Percentiles rank a stretch among this genome's conserved stretches.
phyloP scores from a whole-genome alignment of 92 coral and sea anemone genomes.

The Palythoa grandiflora region DNA sequence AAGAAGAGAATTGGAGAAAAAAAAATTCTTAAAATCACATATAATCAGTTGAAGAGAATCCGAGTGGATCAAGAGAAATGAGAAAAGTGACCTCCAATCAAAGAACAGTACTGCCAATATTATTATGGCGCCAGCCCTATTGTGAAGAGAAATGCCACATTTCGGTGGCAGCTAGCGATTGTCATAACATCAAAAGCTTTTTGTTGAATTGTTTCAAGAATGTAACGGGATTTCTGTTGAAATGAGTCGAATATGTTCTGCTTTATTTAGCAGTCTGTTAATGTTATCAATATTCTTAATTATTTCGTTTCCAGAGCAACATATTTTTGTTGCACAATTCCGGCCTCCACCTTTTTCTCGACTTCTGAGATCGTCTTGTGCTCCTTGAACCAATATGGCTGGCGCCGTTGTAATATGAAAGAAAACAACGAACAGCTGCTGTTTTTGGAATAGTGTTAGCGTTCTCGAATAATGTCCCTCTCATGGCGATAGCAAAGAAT shows the following conservation, averaged over 20 bases:
- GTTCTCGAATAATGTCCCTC: too few relatives aligned
- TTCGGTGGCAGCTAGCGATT: not conserved
- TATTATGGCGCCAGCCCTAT: constrained; percentile 43
- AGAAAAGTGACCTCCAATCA: not conserved
- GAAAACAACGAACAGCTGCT: not conserved
- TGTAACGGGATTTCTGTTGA: not conserved
- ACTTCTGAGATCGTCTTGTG: not conserved
- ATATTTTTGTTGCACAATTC: not conserved
- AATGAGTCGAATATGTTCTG: not conserved
- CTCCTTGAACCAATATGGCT: constrained; percentile 1
- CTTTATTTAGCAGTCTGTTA: too few relatives aligned
- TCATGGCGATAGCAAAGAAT: too few relatives aligned
- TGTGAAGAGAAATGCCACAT: not conserved
- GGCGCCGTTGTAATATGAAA: not conserved
- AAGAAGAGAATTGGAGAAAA: not conserved
- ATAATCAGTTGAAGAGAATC: not conserved
- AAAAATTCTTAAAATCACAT: not conserved
- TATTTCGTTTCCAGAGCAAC: not conserved
- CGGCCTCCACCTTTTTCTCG: too few relatives aligned
- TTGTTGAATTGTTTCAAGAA: not conserved
- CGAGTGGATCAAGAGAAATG: not conserved
- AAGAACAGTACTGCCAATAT: not conserved
- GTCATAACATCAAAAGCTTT: not conserved
- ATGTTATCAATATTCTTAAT: not conserved
- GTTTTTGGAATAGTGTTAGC: too few relatives aligned